Base-by-base conservation (phyloP, 2,797 vertebrate genomes). In the Dermochelys coriacea region DNA sequence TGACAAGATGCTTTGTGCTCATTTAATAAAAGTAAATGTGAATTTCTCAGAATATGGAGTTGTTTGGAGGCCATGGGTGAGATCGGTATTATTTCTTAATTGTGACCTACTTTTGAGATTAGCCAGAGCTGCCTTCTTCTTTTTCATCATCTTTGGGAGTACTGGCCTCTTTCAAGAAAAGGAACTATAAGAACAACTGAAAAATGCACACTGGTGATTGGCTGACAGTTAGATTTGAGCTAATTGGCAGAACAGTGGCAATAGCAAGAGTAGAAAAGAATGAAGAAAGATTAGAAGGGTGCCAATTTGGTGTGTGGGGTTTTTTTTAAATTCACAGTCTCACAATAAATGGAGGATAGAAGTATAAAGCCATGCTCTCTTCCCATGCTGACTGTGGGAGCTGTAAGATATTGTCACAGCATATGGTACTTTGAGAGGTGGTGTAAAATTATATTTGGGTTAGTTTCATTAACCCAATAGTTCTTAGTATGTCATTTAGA, bases 361-460 rank as follows among this genome's bases (percentile, higher is more conserved):
- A 29, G 19, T 80, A 6, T 77, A 71, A 82, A 78, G 31, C 9
- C 14, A 90, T 61, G 1, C 37, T 88, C 41, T 74, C 91, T 64
- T 45, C 23, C 86, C 37, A 50, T 59, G 4, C 89, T 91, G 75
- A 75, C 45, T 75, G 27, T 49, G 68, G 29, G 21, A 74, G 29
- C 15, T 81, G 12, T 3, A 89, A 95, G 16, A 9, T 37, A 91
- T 21, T 71, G 64, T 71, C 45, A 47, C 47, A 87, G 89, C 88
- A 84, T 75, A 49, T 78, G 57, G 31, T 4, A 92, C 10, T 11
- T 49, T 86, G 11, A 37, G 8, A 92, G 34, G 6, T 87, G 2
- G 3, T 7, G 41, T 85, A 74, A 87, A 77, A 92, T 90, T 87
- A 80, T 80, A 94, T 93, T 98, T 96, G 93, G 47, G 54, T 54